These are phyloP conservation scores for Synaphobranchus kaupii DNA, from an alignment of 2,797 vertebrate genomes.

Conservation along the genomic window DNA sequence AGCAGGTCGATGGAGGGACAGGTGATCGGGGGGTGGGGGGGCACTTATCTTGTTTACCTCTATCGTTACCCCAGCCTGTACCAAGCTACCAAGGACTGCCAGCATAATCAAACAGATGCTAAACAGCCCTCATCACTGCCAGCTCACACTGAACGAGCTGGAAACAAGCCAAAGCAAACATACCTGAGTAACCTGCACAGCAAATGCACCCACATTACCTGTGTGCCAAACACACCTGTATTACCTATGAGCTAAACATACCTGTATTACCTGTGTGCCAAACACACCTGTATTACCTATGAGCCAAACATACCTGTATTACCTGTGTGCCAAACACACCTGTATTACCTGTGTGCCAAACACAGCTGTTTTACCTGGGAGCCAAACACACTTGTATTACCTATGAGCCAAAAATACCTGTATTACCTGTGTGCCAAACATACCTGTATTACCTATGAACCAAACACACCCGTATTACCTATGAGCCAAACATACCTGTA, in stretches of 20 bases:
- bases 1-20: slow-evolving; percentile 57
- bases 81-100: slow-evolving; percentile 88
- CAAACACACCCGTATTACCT: too few species aligned
- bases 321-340: neutral
- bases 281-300: neutral
- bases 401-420: too few species aligned
- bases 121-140: slow-evolving; percentile 59
- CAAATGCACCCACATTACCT: neutral
- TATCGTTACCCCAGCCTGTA: slow-evolving; percentile 89
- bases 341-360: too few species aligned
- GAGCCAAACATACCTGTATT: neutral
- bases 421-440: too few species aligned
- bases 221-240: neutral
- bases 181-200: neutral
- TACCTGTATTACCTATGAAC: too few species aligned
- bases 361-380: too few species aligned
- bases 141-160: slow-evolving; percentile 64
- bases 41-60: slow-evolving; percentile 74
- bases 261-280: neutral
- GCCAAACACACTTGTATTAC: too few species aligned
- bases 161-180: slow-evolving; percentile 49
- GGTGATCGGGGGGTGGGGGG: slow-evolving; percentile 34
- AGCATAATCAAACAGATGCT: slow-evolving; percentile 55
- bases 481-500: slow-evolving; percentile 21
- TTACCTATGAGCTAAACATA: neutral